phyloP scores from a whole-genome alignment of 2,888 invertebrate species.

The Chloroclystis v-ata region DNA sequence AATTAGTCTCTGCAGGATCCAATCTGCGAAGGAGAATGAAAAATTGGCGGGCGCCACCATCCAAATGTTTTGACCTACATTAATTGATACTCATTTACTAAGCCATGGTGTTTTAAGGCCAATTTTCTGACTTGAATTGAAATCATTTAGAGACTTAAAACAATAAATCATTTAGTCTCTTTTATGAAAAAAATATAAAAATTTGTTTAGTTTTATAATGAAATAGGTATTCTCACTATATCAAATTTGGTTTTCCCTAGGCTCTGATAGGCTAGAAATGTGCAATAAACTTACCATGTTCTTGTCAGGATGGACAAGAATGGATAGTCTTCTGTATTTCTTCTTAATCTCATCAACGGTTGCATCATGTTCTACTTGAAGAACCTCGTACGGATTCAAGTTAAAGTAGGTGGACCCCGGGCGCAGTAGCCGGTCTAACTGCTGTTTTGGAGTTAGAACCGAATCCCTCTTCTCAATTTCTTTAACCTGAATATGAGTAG shows the following conservation, averaged over 20 bases:
- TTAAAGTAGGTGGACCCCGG: slow-evolving; percentile 99
- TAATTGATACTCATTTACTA: background rate
- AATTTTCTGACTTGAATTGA: too few relatives aligned
- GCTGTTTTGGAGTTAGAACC: slow-evolving; percentile 96
- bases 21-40: slow-evolving; percentile 76
- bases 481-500: slow-evolving; percentile 86
- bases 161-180: too few relatives aligned
- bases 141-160: too few relatives aligned
- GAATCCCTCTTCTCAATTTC: slow-evolving; percentile 98
- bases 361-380: slow-evolving; percentile 94
- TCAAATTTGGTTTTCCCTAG: too few relatives aligned
- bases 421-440: slow-evolving; percentile 95
- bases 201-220: too few relatives aligned
- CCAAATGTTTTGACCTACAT: slow-evolving; percentile 49
- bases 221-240: too few relatives aligned
- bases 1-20: slow-evolving; percentile 52
- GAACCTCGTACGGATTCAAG: slow-evolving; percentile 95
- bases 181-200: too few relatives aligned
- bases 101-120: too few relatives aligned
- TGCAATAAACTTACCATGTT: slow-evolving; percentile 81
- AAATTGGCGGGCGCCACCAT: slow-evolving; percentile 75
- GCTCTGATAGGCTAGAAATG: too few relatives aligned
- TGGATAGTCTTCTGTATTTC: slow-evolving; percentile 96
- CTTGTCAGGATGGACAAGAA: slow-evolving; percentile 99
- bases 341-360: slow-evolving; percentile 95